Evolutionary conservation across 2,113 vertebrate genomes (phyloP), one percentile per base, ranked within the genome.

Genomic region (Vulpes ferrilata): DNA sequence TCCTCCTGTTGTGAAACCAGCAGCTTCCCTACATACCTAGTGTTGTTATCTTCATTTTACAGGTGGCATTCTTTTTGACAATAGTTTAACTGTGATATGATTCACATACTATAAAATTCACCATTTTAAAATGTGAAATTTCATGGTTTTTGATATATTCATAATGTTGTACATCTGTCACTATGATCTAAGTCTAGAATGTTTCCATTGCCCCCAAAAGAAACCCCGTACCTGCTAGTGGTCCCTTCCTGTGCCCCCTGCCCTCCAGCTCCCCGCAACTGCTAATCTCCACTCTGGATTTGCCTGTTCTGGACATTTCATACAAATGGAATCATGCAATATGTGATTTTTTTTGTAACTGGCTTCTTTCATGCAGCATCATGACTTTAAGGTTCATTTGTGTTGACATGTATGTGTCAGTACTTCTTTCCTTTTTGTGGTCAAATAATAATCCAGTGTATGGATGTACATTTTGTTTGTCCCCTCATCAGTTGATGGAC

Each of bases 341-440:
- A 17, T 30, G n/a, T 89, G 73, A 76, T 67, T 78, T 82, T 83
- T 83, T 85, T 59, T 12, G 27, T 93, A 73, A 93, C 62, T 67
- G 95, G n/a, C 65, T 82, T 51, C 27, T 86, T 64, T 73, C 59
- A 93, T 53, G 53, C 32, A 62, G 25, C 43, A 27, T 38, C 8
- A 69, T n/a, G 78, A 23, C 92, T 91, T 92, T 59, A 87, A 67
- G 62, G n/a, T 55, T 79, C 93, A 32, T 88, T 43, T 65, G 4
- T 76, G 88, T 74, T 65, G 62, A 87, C 48, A 19, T 17, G 17
- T 17, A 19, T 51, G 53, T 59, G 1, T 51, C 38, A 27, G 38
- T 62, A 81, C 51, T 69, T 96, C 23, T 27, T 74, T 93, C 43
- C 25, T 91, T 88, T 92, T 96, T 64, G 27, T 84, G 83, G 32